A percentile compares a stretch with the other conserved stretches of the same genome.
Conservation (phyloP, 1,140 invertebrate genomes). For the Brachystomella parvula region DNA sequence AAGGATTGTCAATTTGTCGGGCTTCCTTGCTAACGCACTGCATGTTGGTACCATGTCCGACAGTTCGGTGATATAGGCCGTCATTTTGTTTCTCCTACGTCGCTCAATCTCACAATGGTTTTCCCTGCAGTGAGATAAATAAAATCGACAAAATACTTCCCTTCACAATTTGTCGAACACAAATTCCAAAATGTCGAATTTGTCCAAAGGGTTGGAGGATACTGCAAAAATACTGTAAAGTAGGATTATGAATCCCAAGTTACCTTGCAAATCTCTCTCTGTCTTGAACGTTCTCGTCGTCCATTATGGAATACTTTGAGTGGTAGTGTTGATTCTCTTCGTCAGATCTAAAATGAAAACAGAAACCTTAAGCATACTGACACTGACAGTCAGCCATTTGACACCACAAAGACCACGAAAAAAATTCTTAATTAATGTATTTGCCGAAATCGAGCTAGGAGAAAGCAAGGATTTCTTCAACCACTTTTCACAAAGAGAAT, state of each 20-base stretch:
- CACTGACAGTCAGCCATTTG: not conserved
- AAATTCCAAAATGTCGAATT: not conserved
- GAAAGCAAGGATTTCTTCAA: too few species aligned
- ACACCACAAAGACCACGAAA: too few species aligned
- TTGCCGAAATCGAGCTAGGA: too few species aligned
- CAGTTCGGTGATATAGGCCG: constrained; percentile 97
- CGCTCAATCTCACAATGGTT: constrained; percentile 99
- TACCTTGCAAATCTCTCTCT: constrained; percentile 91
- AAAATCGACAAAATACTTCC: constrained; percentile 46
- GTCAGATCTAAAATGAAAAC: not conserved
- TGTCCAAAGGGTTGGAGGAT: not conserved
- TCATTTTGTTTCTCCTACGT: constrained; percentile 98
- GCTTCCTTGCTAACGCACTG: constrained; percentile 90
- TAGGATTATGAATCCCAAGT: constrained; percentile 22
- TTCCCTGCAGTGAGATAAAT: constrained; percentile 63
- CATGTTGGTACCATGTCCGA: constrained; percentile 98
- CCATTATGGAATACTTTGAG: constrained; percentile 70
- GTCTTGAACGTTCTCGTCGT: constrained; percentile 86
- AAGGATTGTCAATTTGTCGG: constrained; percentile 97
- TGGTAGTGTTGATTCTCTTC: constrained; percentile 9
- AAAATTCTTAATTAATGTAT: too few species aligned
- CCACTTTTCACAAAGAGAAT: too few species aligned
- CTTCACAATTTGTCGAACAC: not conserved
- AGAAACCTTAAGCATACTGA: not conserved
- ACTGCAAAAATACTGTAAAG: not conserved